Evolutionary conservation across 2,888 invertebrate species (phyloP).

Genomic region (Papilio demoleus): DNA sequence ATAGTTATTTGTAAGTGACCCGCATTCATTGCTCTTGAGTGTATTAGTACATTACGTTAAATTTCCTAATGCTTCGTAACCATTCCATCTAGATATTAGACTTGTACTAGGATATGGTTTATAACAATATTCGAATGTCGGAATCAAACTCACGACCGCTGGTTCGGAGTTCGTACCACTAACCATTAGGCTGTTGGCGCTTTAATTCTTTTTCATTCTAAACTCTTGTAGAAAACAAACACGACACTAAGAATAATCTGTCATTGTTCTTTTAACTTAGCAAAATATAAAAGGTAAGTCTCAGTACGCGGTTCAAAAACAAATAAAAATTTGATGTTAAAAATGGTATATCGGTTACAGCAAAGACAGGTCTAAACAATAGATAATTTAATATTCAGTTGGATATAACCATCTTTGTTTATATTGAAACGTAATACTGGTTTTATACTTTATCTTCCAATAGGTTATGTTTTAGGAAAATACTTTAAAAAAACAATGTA

Average conservation of each 20-base stretch:
- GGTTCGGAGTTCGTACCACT: no score
- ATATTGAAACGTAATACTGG: conserved; percentile 2
- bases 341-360: neutral
- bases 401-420: conserved; percentile 44
- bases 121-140: no score
- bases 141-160: no score
- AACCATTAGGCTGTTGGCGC: no score
- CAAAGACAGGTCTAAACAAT: conserved; percentile 14
- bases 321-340: conserved; percentile 17
- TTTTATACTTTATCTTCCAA: neutral
- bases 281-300: conserved; percentile 7
- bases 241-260: neutral
- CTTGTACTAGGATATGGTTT: no score
- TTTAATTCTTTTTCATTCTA: no score
- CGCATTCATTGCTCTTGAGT: no score
- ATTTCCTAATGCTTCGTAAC: no score
- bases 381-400: conserved; percentile 10
- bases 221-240: neutral
- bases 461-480: neutral
- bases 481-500: neutral
- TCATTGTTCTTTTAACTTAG: conserved; percentile 13
- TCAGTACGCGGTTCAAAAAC: neutral
- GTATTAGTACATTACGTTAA: no score
- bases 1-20: no score
- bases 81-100: no score